Percentiles rank a stretch among this genome's conserved stretches.
phyloP scores from a whole-genome alignment of 23 tunicate genomes.

The Corella eumyota region DNA sequence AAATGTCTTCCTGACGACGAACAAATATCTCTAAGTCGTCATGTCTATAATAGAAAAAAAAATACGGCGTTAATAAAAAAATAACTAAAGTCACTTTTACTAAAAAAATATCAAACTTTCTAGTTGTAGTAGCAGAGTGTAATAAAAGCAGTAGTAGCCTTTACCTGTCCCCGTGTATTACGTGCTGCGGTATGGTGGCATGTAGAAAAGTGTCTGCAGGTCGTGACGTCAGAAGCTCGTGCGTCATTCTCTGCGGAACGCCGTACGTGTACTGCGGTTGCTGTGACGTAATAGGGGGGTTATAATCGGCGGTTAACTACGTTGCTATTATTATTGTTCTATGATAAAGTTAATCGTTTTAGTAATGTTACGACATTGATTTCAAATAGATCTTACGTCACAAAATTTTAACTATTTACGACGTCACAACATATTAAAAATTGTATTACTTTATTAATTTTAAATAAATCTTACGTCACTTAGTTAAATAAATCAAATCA shows the following conservation, averaged over 20 bases:
- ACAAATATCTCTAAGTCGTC: constrained; percentile 33
- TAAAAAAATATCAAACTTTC: background rate
- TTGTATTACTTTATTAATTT: no score
- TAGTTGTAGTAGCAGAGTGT: no score
- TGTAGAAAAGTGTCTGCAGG: no score
- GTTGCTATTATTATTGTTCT: no score
- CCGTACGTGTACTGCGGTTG: constrained; percentile 12
- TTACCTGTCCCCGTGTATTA: no score
- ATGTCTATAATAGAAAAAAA: constrained; percentile 3
- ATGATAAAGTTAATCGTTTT: no score
- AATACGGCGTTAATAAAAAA: background rate
- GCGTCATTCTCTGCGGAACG: constrained; percentile 12
- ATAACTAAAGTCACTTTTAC: background rate
- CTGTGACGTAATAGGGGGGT: constrained; percentile 3
- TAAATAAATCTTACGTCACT: constrained; percentile 2
- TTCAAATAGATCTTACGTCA: no score
- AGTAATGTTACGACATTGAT: no score
- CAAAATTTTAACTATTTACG: no score
- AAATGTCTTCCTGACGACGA: constrained; percentile 16
- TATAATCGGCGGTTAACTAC: background rate
- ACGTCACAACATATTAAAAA: no score
- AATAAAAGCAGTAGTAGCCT: no score
- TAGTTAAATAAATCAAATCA: background rate
- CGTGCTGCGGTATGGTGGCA: no score
- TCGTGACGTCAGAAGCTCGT: constrained; percentile 9